These are phyloP conservation scores for Notoglanidium macrostoma DNA, from an alignment of 2,797 vertebrate genomes.

Conservation along the genomic window DNA sequence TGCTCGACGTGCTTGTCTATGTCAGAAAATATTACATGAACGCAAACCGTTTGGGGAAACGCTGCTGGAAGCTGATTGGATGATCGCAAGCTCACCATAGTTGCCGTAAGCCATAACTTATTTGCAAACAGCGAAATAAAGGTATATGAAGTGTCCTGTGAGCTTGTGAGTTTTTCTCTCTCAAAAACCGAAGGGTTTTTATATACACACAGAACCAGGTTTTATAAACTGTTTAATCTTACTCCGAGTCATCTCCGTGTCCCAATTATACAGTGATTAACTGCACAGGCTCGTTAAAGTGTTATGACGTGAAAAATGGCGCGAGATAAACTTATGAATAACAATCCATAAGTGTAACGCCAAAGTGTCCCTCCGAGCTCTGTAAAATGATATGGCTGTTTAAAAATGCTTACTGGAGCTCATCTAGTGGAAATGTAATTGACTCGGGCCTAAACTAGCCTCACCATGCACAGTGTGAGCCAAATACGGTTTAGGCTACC, in stretches of 20 bases:
- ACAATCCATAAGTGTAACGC: slow-evolving; percentile 14
- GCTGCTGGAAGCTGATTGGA: background rate
- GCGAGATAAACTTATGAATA: background rate
- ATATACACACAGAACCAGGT: background rate
- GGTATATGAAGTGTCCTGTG: background rate
- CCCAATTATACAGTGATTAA: slow-evolving; percentile 24
- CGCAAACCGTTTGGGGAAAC: background rate
- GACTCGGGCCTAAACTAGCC: slow-evolving; percentile 6
- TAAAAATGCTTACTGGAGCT: slow-evolving; percentile 31
- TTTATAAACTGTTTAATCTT: slow-evolving; percentile 24
- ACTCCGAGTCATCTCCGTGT: background rate
- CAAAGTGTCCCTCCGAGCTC: slow-evolving; percentile 5
- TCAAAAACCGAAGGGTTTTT: background rate
- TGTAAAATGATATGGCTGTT: slow-evolving; percentile 21
- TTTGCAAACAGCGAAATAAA: background rate
- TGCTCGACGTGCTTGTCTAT: background rate
- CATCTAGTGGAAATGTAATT: slow-evolving; percentile 3
- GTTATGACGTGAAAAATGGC: background rate
- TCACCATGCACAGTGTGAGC: background rate
- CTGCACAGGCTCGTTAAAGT: slow-evolving; percentile 19
- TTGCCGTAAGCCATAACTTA: background rate
- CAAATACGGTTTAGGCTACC: background rate
- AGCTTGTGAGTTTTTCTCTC: background rate
- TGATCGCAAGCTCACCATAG: background rate
- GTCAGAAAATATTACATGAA: slow-evolving; percentile 26